Base-by-base conservation (phyloP, 2,113 vertebrate species). In the Picathartes gymnocephalus region DNA sequence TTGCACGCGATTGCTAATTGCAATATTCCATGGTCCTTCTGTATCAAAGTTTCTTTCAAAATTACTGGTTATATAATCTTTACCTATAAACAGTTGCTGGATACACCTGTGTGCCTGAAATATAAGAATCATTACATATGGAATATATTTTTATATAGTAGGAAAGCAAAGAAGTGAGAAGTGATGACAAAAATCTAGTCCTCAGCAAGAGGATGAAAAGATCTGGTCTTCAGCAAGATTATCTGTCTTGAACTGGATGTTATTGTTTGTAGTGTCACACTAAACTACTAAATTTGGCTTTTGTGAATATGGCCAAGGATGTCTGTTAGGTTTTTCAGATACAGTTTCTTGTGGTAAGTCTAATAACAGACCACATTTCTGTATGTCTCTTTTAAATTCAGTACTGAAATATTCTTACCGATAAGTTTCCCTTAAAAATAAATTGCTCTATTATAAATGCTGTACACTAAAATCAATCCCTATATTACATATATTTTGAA, bases 31-130 rank as follows among this genome's bases (percentile, higher is more conserved):
- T 61, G 1, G 24, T 71, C 27, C 31, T 76, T 64, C 79, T 81
- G 23, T 71, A 48, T 76, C 27, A 71, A 82, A 84, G 25, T 39
- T 78, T 54, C 17, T 78, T 37, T 56, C 13, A 78, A 16, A 87
- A 74, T 68, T 74, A 42, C 61, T 71, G 35, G 33, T 79, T 77
- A 27, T 39, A 13, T 65, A 48, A 60, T 53, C 69, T 79, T 80
- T 27, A 82, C 35, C 20, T 79, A 58, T 71, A 71, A 54, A 80
- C 45, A 80, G 87, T 50, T 83, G 35, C 60, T 86, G 35, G 72
- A 51, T 76, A 54, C 54, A 94, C 86, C 94, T 92, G 57, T 87
- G 64, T 95, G 50, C n/a, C 50, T 90, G 70, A 85, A 72, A 89
- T 89, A 68, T 83, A 72, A 86, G 64, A 94, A 83, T 76, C 54